Evolutionary conservation across 37 sponge, comb jelly and placozoan genomes (phyloP).

Genomic region (Beroe ovata): DNA sequence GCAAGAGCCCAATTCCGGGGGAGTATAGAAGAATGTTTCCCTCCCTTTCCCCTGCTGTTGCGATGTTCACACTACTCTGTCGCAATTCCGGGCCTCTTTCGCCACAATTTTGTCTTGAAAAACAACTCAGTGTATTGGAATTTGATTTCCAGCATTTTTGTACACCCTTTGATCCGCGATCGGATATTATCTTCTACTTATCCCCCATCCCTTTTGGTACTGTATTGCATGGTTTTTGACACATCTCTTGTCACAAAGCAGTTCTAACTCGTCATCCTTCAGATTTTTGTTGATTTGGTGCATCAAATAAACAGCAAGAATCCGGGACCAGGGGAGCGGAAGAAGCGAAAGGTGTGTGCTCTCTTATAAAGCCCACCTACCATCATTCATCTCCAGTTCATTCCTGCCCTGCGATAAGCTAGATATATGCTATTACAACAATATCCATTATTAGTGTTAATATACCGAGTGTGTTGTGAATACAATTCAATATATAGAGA

Average conservation of each 20-base stretch:
- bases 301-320: slow-evolving; percentile 67
- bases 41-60: too few relatives aligned
- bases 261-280: background rate
- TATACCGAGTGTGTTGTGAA: background rate
- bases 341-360: slow-evolving; percentile 38
- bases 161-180: background rate
- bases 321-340: slow-evolving; percentile 8
- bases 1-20: too few relatives aligned
- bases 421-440: too few relatives aligned
- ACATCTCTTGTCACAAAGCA: too few relatives aligned
- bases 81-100: too few relatives aligned
- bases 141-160: background rate
- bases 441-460: too few relatives aligned
- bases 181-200: background rate
- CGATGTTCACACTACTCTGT: too few relatives aligned
- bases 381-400: too few relatives aligned
- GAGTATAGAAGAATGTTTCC: too few relatives aligned
- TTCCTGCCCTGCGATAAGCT: too few relatives aligned
- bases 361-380: slow-evolving; percentile 18
- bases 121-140: background rate
- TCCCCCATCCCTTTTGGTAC: background rate
- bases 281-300: slow-evolving; percentile 62
- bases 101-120: too few relatives aligned
- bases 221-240: background rate
- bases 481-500: too few relatives aligned